A percentile compares a stretch with the other conserved stretches of the same genome.
Conservation (phyloP, 2,888 invertebrate species). For the Acanthosoma haemorrhoidale region DNA sequence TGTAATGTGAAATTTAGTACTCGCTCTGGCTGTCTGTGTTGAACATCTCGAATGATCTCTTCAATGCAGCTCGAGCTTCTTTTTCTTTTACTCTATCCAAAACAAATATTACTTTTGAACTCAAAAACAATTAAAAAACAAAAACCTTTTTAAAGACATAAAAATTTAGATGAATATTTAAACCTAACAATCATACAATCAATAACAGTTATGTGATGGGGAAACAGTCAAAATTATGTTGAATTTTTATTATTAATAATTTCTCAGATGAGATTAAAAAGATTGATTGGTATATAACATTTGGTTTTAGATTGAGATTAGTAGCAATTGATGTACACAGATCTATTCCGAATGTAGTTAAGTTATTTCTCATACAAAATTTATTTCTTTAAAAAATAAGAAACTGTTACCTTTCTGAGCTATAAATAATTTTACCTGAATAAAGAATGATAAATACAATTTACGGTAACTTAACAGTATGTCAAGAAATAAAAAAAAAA, state of each 20-base stretch:
- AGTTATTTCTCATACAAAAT: too few relatives aligned
- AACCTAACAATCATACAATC: slow-evolving; percentile 6
- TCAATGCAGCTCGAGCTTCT: slow-evolving; percentile 12
- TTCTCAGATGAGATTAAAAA: too few relatives aligned
- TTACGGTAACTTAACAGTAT: too few relatives aligned
- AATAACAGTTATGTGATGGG: background rate
- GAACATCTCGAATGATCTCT: slow-evolving; percentile 12
- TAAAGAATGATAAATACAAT: too few relatives aligned
- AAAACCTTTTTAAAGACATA: slow-evolving; percentile 6
- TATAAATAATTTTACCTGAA: too few relatives aligned
- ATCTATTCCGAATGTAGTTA: too few relatives aligned
- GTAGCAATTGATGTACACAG: too few relatives aligned
- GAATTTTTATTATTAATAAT: background rate
- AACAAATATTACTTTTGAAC: slow-evolving; percentile 14
- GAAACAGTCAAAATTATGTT: background rate
- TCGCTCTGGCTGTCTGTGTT: slow-evolving; percentile 10
- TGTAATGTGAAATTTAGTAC: slow-evolving; percentile 8
- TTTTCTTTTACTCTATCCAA: slow-evolving; percentile 11
- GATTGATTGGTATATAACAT: too few relatives aligned
- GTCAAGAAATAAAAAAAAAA: too few relatives aligned
- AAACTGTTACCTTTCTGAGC: too few relatives aligned
- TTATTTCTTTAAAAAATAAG: too few relatives aligned
- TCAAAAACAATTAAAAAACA: slow-evolving; percentile 11
- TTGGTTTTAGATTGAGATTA: too few relatives aligned
- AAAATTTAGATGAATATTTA: slow-evolving; percentile 12